phyloP scores from a whole-genome alignment of 2,797 vertebrate species.

The Rachycentron canadum region DNA sequence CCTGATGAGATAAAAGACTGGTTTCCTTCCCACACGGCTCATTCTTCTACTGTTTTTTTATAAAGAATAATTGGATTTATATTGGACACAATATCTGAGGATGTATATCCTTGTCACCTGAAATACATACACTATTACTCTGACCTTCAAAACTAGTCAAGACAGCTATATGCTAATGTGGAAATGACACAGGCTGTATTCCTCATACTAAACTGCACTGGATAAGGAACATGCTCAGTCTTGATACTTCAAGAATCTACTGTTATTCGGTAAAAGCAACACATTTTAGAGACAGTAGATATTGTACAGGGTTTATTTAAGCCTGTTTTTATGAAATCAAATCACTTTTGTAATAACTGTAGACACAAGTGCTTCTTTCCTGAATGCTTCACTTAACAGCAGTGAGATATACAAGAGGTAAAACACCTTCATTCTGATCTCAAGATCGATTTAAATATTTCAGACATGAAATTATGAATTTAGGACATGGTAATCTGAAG shows the following conservation, averaged over 20 bases:
- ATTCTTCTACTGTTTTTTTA: constrained; percentile 26
- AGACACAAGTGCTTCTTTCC: not conserved
- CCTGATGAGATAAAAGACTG: constrained; percentile 25
- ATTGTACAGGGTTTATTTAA: not conserved
- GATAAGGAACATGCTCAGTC: not conserved
- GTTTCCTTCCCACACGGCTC: not conserved
- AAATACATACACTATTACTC: constrained; percentile 13
- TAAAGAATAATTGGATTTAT: constrained; percentile 28
- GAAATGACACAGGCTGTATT: not conserved
- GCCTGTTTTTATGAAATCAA: constrained; percentile 14
- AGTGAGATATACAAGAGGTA: constrained; percentile 10
- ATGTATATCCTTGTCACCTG: not conserved
- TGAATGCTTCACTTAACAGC: constrained; percentile 4
- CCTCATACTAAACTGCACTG: not conserved
- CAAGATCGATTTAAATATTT: constrained; percentile 26
- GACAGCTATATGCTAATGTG: constrained; percentile 9
- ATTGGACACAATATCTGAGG: constrained; percentile 8
- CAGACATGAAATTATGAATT: constrained; percentile 30
- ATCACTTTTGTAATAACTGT: constrained; percentile 20
- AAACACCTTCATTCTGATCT: constrained; percentile 22
- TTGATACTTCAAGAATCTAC: not conserved
- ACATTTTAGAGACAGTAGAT: not conserved
- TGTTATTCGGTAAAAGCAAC: not conserved
- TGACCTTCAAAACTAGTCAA: constrained; percentile 39
- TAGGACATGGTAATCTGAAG: not conserved